Evolutionary conservation across 2,888 invertebrate genomes (phyloP), one percentile per base, ranked within the genome.

Genomic region (Alloscopus bannaensis): DNA sequence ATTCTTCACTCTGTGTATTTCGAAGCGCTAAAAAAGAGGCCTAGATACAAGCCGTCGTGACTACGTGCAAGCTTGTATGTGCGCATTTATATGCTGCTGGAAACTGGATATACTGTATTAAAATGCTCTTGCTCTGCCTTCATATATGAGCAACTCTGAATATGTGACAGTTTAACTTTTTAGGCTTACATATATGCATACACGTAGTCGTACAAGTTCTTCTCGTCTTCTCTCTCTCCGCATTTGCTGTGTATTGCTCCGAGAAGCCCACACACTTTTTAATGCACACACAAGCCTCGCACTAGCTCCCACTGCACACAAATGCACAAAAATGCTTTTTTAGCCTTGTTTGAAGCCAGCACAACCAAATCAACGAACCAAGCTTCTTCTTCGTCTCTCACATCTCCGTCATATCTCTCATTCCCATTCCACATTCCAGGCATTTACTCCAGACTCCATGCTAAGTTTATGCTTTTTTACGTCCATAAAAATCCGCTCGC

Each of bases 141-240:
- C 50, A 22, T 71, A 73, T 59, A 70, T 59, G 31, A 62, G 60
- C 50, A 31, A 60, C 55, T 64, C 64, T 71, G 71, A 71, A 71
- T 71, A 62, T n/a, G 71, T 71, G 71, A 71, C 71, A 71, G 71
- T 71, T 71, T 52, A 62, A 71, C 71, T 71, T 71, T 71, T 71
- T 71, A 50, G 52, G 71, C 60, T 6, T 36, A 36, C 36, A 36
- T 36, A 36, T 36, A 36, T 8, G 50, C 36, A 69, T 8, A 13
- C 13, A 36, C 36, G 36, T 36, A 36, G 6, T 8, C 36, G 36
- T 36, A 36, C 36, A 8, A 36, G 36, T 13, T 36, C 36, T 36
- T 36, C 36, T 36, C 8, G 36, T 13, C 13, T 36, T 36, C n/a
- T n/a, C n/a, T 6, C 45, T 52, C 22, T 52, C 20, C 52, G 52